phyloP scores from a whole-genome alignment of 2,797 vertebrate genomes.

The Catostomus latipinnis region DNA sequence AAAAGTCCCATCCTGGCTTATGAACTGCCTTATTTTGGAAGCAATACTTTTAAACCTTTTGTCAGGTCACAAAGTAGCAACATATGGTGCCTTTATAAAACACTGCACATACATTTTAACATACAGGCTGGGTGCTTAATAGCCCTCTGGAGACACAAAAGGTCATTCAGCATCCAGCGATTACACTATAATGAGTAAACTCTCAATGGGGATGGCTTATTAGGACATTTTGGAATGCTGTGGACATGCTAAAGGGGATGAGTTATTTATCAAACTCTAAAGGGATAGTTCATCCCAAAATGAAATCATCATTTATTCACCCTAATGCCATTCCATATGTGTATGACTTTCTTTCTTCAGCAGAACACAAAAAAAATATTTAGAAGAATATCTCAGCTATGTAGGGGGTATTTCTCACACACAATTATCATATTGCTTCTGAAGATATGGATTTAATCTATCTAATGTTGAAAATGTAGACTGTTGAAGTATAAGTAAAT shows the following conservation, averaged over 20 bases:
- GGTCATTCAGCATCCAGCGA: slow-evolving; percentile 46
- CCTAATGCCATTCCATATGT: too few species aligned
- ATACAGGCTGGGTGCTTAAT: slow-evolving; percentile 44
- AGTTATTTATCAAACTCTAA: slow-evolving; percentile 35
- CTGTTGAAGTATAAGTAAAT: background rate
- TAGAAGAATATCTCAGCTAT: too few species aligned
- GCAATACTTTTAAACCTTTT: slow-evolving; percentile 37
- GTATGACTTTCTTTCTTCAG: too few species aligned
- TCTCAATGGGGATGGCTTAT: slow-evolving; percentile 46
- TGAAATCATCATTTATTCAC: too few species aligned
- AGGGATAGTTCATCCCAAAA: too few species aligned
- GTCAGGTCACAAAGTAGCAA: slow-evolving; percentile 41
- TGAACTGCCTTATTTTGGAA: slow-evolving; percentile 12
- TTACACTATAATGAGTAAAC: slow-evolving; percentile 49
- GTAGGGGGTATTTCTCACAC: too few species aligned
- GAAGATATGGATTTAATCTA: too few species aligned
- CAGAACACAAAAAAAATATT: too few species aligned
- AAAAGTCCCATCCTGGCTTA: slow-evolving; percentile 13
- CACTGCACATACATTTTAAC: slow-evolving; percentile 43
- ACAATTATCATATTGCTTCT: too few species aligned
- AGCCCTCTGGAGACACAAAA: slow-evolving; percentile 51
- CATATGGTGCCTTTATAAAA: slow-evolving; percentile 53
- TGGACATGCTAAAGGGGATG: slow-evolving; percentile 24
- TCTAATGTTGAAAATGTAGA: background rate
- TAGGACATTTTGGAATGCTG: slow-evolving; percentile 35